Evolutionary conservation across 2,797 vertebrate genomes (phyloP), one percentile per base, ranked within the genome.

Genomic region (Anguilla anguilla): DNA sequence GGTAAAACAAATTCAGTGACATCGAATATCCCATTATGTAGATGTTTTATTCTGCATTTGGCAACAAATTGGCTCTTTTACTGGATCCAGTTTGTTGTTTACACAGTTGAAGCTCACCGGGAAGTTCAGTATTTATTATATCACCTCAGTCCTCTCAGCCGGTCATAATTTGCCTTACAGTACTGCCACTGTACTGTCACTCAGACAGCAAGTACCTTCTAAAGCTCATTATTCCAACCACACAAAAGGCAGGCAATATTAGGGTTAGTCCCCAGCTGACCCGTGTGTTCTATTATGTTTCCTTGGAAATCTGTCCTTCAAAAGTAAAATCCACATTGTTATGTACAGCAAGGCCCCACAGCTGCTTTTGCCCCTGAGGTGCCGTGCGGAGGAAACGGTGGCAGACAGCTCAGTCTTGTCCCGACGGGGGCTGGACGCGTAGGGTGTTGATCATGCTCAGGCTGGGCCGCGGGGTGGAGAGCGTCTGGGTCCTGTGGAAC

Each of bases 401-500:
- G 53, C 86, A 31, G 35, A 55, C 39, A 77, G 57, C 13, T 55
- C 82, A 46, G 83, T 31, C 59, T 15, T 25, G 64, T 39, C 57
- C 35, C 22, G 25, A 25, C 0, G 0, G 1, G 0, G 6, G 15
- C 2, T 53, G 89, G 72, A 77, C 39, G 55, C 74, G 87, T 28
- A 43, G 0, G 1, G 88, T 82, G 69, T 6, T 77, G 51, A 88
- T 19, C 0, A 53, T 64, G 43, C 6, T 84, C 25, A 51, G 0
- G 7, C 55, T 79, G 53, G 53, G 74, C 84, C 88, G 57, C 81
- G 55, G 61, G 85, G 0, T 87, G 28, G 55, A 64, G 83, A 9
- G 39, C 5, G 46, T 19, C 22, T 84, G 94, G 17, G 87, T 64
- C 74, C 87, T 89, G 9, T 92, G 91, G 13, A 55, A 0, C 5